Evolutionary conservation across 2,113 vertebrate genomes (phyloP), one percentile per base, ranked within the genome.

Genomic region (Nothoprocta perdicaria): DNA sequence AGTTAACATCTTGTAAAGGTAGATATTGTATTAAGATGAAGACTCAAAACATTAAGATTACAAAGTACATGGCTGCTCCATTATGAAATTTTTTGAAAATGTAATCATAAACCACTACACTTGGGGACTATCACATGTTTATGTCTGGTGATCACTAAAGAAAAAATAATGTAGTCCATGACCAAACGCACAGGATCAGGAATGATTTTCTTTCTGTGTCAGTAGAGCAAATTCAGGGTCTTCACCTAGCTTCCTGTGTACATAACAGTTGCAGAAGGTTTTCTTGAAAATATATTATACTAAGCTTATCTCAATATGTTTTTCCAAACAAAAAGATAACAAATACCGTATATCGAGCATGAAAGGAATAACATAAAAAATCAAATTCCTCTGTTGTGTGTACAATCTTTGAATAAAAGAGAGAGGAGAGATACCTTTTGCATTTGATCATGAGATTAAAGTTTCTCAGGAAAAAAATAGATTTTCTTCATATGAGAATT

Each of bases 91-190:
- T 13, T 90, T 46, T 5, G 4, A 61, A 73, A 73, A 43, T 5
- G 8, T 48, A 33, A 2, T 12, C 7, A 40, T 48, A 53, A 41
- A 55, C 6, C 41, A 12, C 62, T 53, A 40, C 5, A 60, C 6
- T 18, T 53, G 8, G 40, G 8, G 58, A 40, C 12, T 52, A 9
- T 18, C 4, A 68, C 19, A 50, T 1, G 0, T 74, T 9, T 10
- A 10, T 52, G 3, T 63, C 35, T 80, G 24, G 18, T 45, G 14
- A 69, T 27, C 19, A 9, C 6, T 26, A 72, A 55, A 6, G 16
- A 53, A 73, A 73, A 78, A 53, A 6, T 26, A 33, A 38, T 26
- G 14, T 9, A 14, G 26, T 31, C 3, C 2, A 35, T 43, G 12
- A 61, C 15, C 15, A 84, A 62, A 67, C 50, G n/a, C 4, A 38